Conservation (phyloP, 2,888 invertebrate species). For the Leptinotarsa juncta region DNA sequence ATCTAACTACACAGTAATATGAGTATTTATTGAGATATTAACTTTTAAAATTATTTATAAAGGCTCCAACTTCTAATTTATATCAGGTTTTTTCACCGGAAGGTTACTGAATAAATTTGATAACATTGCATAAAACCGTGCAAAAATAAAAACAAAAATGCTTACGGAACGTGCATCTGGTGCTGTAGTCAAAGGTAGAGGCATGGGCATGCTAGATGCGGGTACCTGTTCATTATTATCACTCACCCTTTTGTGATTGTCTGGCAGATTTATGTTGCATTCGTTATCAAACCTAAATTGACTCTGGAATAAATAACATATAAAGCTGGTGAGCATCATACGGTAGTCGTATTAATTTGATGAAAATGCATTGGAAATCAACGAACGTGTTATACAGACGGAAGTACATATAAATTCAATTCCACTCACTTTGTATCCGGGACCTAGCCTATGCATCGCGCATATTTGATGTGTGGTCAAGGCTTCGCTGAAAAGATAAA, state of each 20-base stretch:
- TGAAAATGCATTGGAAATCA: no score
- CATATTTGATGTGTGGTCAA: slow-evolving; percentile 97
- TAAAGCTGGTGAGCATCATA: no score
- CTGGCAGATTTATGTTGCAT: slow-evolving; percentile 96
- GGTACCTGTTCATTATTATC: slow-evolving; percentile 62
- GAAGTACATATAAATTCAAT: slow-evolving; percentile 1
- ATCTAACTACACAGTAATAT: no score
- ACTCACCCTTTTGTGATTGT: slow-evolving; percentile 99
- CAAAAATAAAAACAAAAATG: slow-evolving; percentile 59
- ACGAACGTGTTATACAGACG: not conserved
- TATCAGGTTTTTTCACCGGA: no score
- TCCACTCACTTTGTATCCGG: slow-evolving; percentile 92
- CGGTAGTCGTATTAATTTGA: no score
- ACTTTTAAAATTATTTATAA: no score
- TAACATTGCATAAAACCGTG: slow-evolving; percentile 18
- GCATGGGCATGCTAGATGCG: slow-evolving; percentile 61
- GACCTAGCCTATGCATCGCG: slow-evolving; percentile 97
- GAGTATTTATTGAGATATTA: no score
- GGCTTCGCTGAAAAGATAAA: slow-evolving; percentile 98
- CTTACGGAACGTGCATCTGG: slow-evolving; percentile 72
- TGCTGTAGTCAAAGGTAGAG: slow-evolving; percentile 59
- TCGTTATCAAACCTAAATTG: slow-evolving; percentile 99
- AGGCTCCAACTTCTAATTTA: no score
- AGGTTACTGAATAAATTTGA: not conserved
- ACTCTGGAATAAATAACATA: slow-evolving; percentile 76